A percentile compares a stretch with the other conserved stretches of the same genome.
Conservation (phyloP, 2,113 vertebrate genomes). For the Sclerurus mexicanus region DNA sequence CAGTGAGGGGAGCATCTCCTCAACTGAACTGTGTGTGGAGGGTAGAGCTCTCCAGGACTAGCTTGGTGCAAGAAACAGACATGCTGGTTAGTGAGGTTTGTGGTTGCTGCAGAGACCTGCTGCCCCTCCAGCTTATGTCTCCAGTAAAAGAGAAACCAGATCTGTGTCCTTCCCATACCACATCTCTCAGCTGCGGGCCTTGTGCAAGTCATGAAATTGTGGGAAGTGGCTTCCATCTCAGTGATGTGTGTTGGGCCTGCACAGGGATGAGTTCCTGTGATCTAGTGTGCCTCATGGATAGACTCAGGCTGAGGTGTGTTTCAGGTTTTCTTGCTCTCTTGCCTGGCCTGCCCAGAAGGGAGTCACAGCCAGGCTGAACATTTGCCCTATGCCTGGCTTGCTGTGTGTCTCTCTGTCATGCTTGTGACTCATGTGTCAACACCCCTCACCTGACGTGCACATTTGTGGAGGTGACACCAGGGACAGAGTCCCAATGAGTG, state of each 20-base stretch:
- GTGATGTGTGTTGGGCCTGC: background rate
- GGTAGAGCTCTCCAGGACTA: background rate
- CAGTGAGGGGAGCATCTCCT: background rate
- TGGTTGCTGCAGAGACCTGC: background rate
- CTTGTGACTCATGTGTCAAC: accelerated
- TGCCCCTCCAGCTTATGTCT: background rate
- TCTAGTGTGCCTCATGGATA: background rate
- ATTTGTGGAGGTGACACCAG: accelerated
- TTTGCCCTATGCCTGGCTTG: background rate
- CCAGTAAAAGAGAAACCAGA: background rate
- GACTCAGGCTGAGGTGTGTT: background rate
- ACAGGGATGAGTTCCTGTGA: background rate
- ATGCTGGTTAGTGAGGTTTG: background rate
- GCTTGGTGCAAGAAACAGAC: background rate
- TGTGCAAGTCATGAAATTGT: background rate
- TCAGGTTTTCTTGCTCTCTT: background rate
- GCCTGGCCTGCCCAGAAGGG: background rate
- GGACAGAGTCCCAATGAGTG: background rate
- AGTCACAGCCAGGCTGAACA: background rate
- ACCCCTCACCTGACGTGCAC: accelerated
- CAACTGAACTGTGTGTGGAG: background rate
- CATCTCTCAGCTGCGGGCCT: background rate
- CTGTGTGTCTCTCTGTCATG: accelerated
- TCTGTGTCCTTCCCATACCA: background rate
- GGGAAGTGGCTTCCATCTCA: background rate